A percentile compares a stretch with the other conserved stretches of the same genome.
Evolutionary conservation across 53 echinoderm and acorn worm genomes (phyloP).

Genomic region (Holothuria leucospilota): DNA sequence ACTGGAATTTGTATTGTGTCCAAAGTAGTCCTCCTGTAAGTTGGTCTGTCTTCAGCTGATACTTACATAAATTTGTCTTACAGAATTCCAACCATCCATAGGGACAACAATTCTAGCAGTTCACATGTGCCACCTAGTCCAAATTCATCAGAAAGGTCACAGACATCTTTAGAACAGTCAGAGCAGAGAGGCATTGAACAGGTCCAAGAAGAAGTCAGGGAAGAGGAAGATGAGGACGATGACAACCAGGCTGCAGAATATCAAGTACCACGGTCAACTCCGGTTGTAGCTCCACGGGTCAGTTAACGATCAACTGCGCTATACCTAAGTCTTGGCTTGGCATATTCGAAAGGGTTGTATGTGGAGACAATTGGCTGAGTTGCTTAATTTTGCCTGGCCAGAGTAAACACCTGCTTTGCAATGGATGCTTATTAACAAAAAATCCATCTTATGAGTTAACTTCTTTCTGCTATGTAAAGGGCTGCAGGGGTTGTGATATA

Average conservation of each 20-base stretch:
- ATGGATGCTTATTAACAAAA: no score
- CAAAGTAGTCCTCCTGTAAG: no score
- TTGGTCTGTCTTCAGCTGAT: no score
- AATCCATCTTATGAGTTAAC: no score
- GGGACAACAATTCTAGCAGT: conserved; percentile 37
- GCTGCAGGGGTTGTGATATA: no score
- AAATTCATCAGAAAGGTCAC: conserved; percentile 28
- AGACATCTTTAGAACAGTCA: conserved; percentile 15
- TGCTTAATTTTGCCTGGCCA: no score
- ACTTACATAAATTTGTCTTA: neutral
- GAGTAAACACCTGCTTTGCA: no score
- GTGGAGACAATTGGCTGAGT: no score
- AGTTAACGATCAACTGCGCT: neutral
- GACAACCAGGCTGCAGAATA: conserved; percentile 80
- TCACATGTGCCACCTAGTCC: conserved; percentile 29
- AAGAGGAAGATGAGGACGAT: conserved; percentile 81
- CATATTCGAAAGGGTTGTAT: no score
- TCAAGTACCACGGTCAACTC: conserved; percentile 86
- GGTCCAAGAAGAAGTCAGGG: conserved; percentile 7
- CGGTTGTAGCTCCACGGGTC: conserved; percentile 52
- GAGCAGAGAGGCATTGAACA: conserved; percentile 36
- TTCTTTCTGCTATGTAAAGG: no score
- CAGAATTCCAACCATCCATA: conserved; percentile 39
- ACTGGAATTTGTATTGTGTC: no score
- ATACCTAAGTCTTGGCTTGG: no score